These are phyloP conservation scores for Rhinoderma darwinii DNA, from an alignment of 2,113 vertebrate genomes.

Conservation along the genomic window DNA sequence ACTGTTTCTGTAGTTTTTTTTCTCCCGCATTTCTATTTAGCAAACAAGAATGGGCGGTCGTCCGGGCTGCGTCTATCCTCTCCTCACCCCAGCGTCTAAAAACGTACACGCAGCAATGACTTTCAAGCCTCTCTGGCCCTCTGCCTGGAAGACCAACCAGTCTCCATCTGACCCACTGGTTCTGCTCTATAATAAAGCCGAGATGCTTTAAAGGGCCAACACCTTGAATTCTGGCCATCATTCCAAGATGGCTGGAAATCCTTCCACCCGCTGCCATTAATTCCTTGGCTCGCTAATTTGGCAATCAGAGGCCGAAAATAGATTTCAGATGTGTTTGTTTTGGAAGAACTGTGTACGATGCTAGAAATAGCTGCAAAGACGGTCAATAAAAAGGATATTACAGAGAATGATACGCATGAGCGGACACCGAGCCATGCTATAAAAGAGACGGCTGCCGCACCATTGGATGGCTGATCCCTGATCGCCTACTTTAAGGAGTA, in stretches of 20 bases:
- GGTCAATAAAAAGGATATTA: conserved; percentile 63
- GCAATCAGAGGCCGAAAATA: conserved; percentile 66
- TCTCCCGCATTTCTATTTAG: not conserved
- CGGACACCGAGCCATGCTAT: not conserved
- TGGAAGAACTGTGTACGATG: conserved; percentile 63
- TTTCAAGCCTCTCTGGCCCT: conserved; percentile 57
- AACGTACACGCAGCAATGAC: conserved; percentile 22
- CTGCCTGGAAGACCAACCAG: conserved; percentile 59
- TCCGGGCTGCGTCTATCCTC: conserved; percentile 22
- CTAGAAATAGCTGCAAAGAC: conserved; percentile 55
- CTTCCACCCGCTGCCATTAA: conserved; percentile 68
- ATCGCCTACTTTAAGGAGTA: no score
- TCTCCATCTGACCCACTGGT: conserved; percentile 64
- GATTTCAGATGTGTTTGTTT: conserved; percentile 71
- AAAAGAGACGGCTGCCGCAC: no score
- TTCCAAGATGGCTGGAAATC: conserved; percentile 62
- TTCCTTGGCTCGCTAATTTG: conserved; percentile 69
- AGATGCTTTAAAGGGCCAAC: conserved; percentile 66
- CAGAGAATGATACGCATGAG: conserved; percentile 21
- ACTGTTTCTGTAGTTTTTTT: conserved; percentile 9
- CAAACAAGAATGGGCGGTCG: not conserved
- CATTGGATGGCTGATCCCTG: not conserved
- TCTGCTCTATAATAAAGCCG: conserved; percentile 57
- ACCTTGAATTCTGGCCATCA: conserved; percentile 62
- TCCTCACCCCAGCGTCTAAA: conserved; percentile 23